Conservation (phyloP, 2,113 vertebrate genomes). For the Pampusana beccarii region DNA sequence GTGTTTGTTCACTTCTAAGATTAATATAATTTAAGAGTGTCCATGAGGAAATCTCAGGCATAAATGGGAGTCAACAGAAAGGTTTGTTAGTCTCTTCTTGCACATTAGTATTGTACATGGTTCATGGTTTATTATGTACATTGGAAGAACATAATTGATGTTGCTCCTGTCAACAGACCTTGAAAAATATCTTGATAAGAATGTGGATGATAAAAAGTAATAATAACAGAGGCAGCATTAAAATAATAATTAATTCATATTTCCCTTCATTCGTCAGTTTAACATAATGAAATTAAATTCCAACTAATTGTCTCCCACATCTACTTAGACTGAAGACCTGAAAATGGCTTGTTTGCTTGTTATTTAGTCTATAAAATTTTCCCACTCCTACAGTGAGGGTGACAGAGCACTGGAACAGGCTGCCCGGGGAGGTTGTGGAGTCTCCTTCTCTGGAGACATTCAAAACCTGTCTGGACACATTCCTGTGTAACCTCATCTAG, state of each 20-base stretch:
- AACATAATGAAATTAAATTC: background rate
- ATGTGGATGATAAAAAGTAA: background rate
- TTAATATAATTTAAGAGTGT: background rate
- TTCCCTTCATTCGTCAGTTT: background rate
- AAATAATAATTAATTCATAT: background rate
- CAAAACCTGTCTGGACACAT: too few relatives aligned
- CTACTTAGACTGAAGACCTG: background rate
- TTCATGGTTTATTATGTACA: background rate
- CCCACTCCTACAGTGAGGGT: background rate
- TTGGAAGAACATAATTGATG: background rate
- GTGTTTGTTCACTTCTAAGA: background rate
- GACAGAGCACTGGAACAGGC: too few relatives aligned
- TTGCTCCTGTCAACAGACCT: background rate
- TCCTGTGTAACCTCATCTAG: too few relatives aligned
- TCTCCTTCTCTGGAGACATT: too few relatives aligned
- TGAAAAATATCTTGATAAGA: background rate
- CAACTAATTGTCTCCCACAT: background rate
- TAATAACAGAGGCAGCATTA: background rate
- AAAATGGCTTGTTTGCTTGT: background rate
- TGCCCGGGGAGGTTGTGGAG: too few relatives aligned
- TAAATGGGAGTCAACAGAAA: background rate
- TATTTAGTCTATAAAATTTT: background rate
- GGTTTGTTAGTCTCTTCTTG: background rate
- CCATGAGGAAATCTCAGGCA: background rate
- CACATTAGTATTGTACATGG: background rate